Evolutionary conservation across 2,797 vertebrate genomes (phyloP).

Genomic region (Poeciliopsis paucimaculata): DNA sequence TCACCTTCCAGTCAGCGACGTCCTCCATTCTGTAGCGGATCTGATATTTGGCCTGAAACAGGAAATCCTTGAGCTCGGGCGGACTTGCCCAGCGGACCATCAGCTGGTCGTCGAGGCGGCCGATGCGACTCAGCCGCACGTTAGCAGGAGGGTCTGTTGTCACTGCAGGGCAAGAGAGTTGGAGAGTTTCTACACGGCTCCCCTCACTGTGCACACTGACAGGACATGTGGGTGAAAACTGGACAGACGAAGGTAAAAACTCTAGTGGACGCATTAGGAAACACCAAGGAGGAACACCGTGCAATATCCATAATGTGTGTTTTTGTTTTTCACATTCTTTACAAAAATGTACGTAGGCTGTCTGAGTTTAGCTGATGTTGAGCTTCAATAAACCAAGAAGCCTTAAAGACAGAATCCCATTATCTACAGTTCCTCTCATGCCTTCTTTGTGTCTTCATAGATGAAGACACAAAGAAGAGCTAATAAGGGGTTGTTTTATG

Average conservation of each 20-base stretch:
- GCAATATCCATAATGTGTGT: neutral
- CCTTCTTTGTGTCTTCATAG: neutral
- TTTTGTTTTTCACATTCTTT: neutral
- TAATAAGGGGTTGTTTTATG: neutral
- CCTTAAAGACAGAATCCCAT: neutral
- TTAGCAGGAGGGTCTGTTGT: slow-evolving; percentile 92
- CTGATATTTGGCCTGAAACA: slow-evolving; percentile 97
- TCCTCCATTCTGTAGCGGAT: slow-evolving; percentile 95
- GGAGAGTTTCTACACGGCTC: neutral
- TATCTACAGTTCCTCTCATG: neutral
- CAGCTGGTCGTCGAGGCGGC: slow-evolving; percentile 92
- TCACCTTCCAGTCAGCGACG: slow-evolving; percentile 93
- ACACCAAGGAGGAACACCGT: neutral
- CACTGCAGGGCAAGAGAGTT: slow-evolving; percentile 74
- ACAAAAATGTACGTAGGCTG: neutral
- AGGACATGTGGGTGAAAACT: neutral
- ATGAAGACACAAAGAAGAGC: neutral
- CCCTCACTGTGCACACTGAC: neutral
- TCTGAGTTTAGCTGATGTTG: neutral
- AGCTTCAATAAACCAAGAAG: neutral
- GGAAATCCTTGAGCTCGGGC: slow-evolving; percentile 91
- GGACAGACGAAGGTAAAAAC: neutral
- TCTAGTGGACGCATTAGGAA: neutral
- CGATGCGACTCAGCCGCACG: slow-evolving; percentile 90
- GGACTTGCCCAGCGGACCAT: slow-evolving; percentile 91